Percentiles rank a stretch among this genome's conserved stretches.
Conservation (phyloP, 1,140 invertebrate species). For the Polyergus mexicanus region DNA sequence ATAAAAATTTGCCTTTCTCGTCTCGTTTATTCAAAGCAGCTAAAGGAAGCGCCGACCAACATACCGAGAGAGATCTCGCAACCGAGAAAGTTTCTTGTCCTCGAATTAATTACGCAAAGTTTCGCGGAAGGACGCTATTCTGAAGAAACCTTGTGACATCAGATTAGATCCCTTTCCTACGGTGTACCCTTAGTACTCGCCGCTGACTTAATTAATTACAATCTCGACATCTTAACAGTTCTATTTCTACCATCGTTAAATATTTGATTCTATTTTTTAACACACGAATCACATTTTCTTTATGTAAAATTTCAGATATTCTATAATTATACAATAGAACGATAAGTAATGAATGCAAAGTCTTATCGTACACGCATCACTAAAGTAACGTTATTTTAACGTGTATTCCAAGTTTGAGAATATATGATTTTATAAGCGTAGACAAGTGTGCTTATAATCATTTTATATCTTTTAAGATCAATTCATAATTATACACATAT, state of each 20-base stretch:
- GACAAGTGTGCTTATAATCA: too few species aligned
- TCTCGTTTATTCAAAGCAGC: slow-evolving; percentile 27
- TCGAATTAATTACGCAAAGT: slow-evolving; percentile 64
- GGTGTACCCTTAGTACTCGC: slow-evolving; percentile 2
- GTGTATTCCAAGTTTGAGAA: neutral
- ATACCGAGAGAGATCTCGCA: slow-evolving; percentile 33
- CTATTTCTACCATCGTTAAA: slow-evolving; percentile 9
- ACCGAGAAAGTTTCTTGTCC: slow-evolving; percentile 37
- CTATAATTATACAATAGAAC: neutral
- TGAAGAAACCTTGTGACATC: slow-evolving; percentile 55
- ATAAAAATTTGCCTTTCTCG: neutral
- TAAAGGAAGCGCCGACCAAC: slow-evolving; percentile 29
- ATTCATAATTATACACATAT: too few species aligned
- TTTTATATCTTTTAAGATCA: too few species aligned
- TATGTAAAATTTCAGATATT: neutral
- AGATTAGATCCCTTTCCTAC: slow-evolving; percentile 29
- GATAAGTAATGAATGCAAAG: neutral
- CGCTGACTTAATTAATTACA: slow-evolving; percentile 61
- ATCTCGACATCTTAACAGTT: slow-evolving; percentile 6
- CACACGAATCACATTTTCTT: neutral
- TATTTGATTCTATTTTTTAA: slow-evolving; percentile 9
- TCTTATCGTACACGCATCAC: neutral
- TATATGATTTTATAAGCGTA: slow-evolving; percentile 3
- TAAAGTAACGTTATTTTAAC: neutral
- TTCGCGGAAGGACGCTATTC: slow-evolving; percentile 59